These are phyloP conservation scores for Salminus brasiliensis DNA, from an alignment of 2,113 vertebrate species.

Conservation along the genomic window DNA sequence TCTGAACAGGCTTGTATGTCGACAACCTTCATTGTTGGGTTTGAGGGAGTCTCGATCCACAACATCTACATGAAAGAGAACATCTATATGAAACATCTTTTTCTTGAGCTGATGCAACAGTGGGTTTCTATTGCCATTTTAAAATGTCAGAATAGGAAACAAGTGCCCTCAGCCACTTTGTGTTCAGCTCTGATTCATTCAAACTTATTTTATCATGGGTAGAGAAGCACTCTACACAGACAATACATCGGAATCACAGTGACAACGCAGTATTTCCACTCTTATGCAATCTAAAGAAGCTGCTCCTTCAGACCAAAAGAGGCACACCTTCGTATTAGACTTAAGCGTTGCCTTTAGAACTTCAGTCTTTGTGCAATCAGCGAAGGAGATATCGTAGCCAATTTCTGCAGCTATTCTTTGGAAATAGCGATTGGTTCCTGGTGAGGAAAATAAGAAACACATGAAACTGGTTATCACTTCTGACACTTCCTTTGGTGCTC, in stretches of 20 bases:
- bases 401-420: slow-evolving; percentile 72
- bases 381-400: slow-evolving; percentile 81
- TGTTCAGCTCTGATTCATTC: neutral
- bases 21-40: slow-evolving; percentile 87
- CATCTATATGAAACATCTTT: neutral
- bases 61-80: slow-evolving; percentile 79
- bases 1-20: slow-evolving; percentile 87
- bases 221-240: neutral
- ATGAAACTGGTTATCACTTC: neutral
- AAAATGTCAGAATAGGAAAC: neutral
- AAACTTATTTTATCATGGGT: neutral
- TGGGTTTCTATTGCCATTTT: neutral
- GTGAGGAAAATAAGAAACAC: neutral
- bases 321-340: slow-evolving; percentile 86
- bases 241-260: neutral
- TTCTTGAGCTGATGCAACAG: neutral
- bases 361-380: slow-evolving; percentile 81
- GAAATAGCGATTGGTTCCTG: slow-evolving; percentile 93
- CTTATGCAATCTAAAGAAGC: neutral
- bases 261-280: neutral
- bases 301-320: neutral
- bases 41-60: slow-evolving; percentile 93
- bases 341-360: slow-evolving; percentile 84
- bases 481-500: neutral
- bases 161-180: too few species aligned